phyloP scores from a whole-genome alignment of 53 echinoderm and acorn worm species.

The Antedon mediterranea region DNA sequence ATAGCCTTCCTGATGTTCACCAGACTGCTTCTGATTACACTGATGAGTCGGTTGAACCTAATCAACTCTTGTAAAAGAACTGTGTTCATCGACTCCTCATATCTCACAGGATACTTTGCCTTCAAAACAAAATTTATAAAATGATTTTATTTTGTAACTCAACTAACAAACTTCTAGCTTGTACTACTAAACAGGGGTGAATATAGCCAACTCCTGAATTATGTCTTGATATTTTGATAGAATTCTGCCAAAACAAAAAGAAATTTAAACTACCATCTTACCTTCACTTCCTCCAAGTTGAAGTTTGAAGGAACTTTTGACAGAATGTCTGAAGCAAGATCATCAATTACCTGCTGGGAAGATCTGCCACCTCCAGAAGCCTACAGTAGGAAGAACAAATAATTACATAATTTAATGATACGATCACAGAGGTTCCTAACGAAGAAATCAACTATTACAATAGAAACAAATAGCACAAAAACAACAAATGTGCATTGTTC shows the following conservation, averaged over 20 bases:
- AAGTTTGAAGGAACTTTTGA: conserved; percentile 90
- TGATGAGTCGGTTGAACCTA: conserved; percentile 68
- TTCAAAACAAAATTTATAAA: conserved; percentile 17
- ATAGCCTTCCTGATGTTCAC: conserved; percentile 83
- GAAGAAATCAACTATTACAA: too few relatives aligned
- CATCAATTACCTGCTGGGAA: conserved; percentile 95
- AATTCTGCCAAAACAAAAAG: too few relatives aligned
- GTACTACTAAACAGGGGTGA: too few relatives aligned
- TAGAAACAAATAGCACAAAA: too few relatives aligned
- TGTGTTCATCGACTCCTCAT: conserved; percentile 99
- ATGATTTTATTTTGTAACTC: too few relatives aligned
- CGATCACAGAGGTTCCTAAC: too few relatives aligned
- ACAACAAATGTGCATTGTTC: too few relatives aligned
- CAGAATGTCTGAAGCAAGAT: conserved; percentile 78
- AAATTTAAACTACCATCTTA: conserved; percentile 5
- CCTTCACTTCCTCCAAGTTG: conserved; percentile 83
- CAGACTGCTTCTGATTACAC: conserved; percentile 69
- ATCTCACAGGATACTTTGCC: conserved; percentile 78
- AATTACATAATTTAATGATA: too few relatives aligned
- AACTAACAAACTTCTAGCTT: too few relatives aligned
- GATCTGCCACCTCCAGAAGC: conserved; percentile 59
- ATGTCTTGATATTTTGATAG: too few relatives aligned
- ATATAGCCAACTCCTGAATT: too few relatives aligned
- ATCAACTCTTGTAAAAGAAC: conserved; percentile 92
- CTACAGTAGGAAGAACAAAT: too few relatives aligned